Percentiles rank a stretch among this genome's conserved stretches.
These are phyloP conservation scores for Hydrozoanthus gracilis DNA, from an alignment of 92 coral and sea anemone species.

Conservation along the genomic window DNA sequence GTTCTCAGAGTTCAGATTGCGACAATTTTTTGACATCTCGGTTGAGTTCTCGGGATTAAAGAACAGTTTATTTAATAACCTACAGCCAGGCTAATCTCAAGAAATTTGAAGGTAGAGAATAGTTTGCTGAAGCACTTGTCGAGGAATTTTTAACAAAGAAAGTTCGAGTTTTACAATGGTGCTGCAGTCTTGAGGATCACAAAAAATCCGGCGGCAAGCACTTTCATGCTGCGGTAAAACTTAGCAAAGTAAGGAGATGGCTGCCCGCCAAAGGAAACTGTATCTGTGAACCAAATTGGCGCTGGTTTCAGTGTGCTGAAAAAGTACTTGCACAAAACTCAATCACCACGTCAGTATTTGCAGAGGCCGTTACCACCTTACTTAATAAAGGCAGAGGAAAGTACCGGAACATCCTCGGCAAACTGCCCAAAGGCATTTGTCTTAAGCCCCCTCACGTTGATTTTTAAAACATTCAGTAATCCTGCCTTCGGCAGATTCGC, in stretches of 20 bases:
- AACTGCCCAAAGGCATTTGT: slow-evolving; percentile 49
- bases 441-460: no score
- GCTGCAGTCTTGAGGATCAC: slow-evolving; percentile 50
- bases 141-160: slow-evolving; percentile 31
- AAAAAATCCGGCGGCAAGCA: slow-evolving; percentile 37
- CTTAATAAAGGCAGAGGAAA: slow-evolving; percentile 63
- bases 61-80: slow-evolving; percentile 32
- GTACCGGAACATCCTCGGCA: slow-evolving; percentile 61
- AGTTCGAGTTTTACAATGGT: slow-evolving; percentile 38
- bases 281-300: no score
- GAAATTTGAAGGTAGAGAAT: slow-evolving; percentile 22
- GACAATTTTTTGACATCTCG: background rate
- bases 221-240: slow-evolving; percentile 43
- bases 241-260: slow-evolving; percentile 48
- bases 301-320: slow-evolving; percentile 50
- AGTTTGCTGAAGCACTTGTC: slow-evolving; percentile 30
- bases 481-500: slow-evolving; percentile 66
- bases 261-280: slow-evolving; percentile 53
- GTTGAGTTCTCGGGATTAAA: slow-evolving; percentile 2
- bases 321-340: slow-evolving; percentile 57
- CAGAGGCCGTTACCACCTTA: slow-evolving; percentile 41
- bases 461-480: slow-evolving; percentile 54
- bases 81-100: slow-evolving; percentile 44
- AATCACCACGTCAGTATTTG: slow-evolving; percentile 38
- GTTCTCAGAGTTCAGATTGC: background rate